A percentile compares a stretch with the other conserved stretches of the same genome.
These are phyloP conservation scores for Poecilia picta DNA, from an alignment of 2,797 vertebrate genomes.

Conservation along the genomic window DNA sequence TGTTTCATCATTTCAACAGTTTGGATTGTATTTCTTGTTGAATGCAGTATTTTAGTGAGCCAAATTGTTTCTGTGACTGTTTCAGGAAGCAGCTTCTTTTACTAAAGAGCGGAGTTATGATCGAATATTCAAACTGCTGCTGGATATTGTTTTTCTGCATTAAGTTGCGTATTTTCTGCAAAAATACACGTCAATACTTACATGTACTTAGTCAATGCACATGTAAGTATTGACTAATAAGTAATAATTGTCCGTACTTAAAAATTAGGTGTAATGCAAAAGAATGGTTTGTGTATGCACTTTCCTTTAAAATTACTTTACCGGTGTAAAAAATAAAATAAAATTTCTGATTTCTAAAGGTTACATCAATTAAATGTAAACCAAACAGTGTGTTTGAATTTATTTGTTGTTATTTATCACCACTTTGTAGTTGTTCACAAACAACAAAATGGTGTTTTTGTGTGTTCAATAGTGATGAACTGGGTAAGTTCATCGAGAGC, in stretches of 20 bases:
- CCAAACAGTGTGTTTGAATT: not conserved
- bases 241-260: not conserved
- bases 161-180: not conserved
- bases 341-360: not conserved
- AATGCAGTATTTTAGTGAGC: not conserved
- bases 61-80: not conserved
- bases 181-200: not conserved
- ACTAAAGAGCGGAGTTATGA: not conserved
- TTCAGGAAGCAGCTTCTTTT: not conserved
- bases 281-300: not conserved
- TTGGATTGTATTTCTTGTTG: not conserved
- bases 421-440: not conserved
- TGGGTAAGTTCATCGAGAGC: conserved; percentile 96
- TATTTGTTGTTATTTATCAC: not conserved
- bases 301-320: not conserved
- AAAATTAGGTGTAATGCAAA: not conserved
- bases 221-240: not conserved
- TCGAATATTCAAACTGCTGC: not conserved
- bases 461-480: conserved; percentile 85
- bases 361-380: not conserved
- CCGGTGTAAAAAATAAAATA: not conserved
- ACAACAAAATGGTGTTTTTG: not conserved
- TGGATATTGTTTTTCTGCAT: not conserved
- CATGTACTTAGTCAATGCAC: not conserved
- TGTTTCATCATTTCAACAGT: not conserved